Evolutionary conservation across 1,140 invertebrate genomes (phyloP).

Genomic region (Homalodisca vitripennis): DNA sequence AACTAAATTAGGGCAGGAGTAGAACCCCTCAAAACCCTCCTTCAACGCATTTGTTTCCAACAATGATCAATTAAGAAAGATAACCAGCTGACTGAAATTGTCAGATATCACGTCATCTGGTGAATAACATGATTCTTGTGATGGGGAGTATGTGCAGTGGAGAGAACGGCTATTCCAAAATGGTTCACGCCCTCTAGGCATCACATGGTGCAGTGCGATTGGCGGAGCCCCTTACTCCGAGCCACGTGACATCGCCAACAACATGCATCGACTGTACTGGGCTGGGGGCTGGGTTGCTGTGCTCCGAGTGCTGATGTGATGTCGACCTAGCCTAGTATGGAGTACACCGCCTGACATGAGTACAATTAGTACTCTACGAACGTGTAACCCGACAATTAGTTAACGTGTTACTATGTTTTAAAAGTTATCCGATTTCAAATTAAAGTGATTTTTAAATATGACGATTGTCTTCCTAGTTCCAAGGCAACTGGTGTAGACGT

Average conservation of each 20-base stretch:
- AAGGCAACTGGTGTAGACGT: neutral
- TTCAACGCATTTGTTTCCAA: no score
- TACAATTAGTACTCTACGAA: neutral
- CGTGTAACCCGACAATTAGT: neutral
- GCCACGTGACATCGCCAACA: constrained; percentile 24
- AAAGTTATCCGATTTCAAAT: no score
- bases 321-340: neutral
- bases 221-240: neutral
- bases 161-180: neutral
- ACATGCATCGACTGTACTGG: constrained; percentile 2
- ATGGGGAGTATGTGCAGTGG: constrained; percentile 18
- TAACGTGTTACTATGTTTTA: neutral
- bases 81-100: no score
- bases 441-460: neutral
- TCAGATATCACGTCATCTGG: constrained; percentile 1
- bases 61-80: no score
- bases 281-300: neutral
- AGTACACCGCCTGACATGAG: neutral
- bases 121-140: neutral
- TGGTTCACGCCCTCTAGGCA: constrained; percentile 23
- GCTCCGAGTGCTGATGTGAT: neutral
- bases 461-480: neutral
- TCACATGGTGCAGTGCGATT: constrained; percentile 18
- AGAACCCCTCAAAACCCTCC: no score
- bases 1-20: no score